These are phyloP conservation scores for Drosophila ironensis DNA, from an alignment of 1,140 invertebrate genomes.

Conservation along the genomic window DNA sequence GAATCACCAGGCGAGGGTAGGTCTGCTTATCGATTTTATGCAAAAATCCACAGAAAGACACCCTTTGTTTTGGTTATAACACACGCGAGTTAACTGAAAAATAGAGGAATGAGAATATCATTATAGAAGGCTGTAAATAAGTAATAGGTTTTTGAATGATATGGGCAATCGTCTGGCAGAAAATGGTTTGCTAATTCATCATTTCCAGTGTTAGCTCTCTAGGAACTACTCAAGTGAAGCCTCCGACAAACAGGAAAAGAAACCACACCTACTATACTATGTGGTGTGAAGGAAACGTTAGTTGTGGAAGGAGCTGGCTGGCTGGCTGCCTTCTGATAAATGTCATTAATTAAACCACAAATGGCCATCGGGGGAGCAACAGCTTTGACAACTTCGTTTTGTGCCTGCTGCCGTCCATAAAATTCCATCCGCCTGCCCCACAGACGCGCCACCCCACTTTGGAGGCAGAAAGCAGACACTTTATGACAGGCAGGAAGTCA, in stretches of 20 bases:
- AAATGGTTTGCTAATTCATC: too few relatives aligned
- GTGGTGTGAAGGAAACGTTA: background rate
- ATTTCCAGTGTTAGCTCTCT: too few relatives aligned
- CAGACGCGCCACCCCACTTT: background rate
- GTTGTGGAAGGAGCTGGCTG: constrained; percentile 1
- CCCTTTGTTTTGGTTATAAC: constrained; percentile 26
- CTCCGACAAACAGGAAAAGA: too few relatives aligned
- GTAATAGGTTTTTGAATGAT: too few relatives aligned
- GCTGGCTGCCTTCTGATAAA: too few relatives aligned
- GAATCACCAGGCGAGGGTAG: constrained; percentile 28
- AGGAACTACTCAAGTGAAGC: too few relatives aligned
- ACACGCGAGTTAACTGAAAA: constrained; percentile 41
- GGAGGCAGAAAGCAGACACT: constrained; percentile 31
- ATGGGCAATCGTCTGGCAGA: too few relatives aligned
- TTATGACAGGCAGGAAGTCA: constrained; percentile 72
- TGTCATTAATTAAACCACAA: constrained; percentile 78
- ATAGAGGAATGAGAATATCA: background rate
- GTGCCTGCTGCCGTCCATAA: constrained; percentile 69
- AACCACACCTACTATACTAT: too few relatives aligned
- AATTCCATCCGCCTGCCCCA: constrained; percentile 33
- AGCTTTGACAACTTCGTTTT: constrained; percentile 48
- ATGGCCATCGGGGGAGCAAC: constrained; percentile 47
- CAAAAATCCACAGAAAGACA: constrained; percentile 46
- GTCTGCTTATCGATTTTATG: constrained; percentile 60
- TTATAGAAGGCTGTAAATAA: background rate